These are phyloP conservation scores for Triplophysa bombifrons DNA, from an alignment of 2,797 vertebrate genomes.

Conservation along the genomic window DNA sequence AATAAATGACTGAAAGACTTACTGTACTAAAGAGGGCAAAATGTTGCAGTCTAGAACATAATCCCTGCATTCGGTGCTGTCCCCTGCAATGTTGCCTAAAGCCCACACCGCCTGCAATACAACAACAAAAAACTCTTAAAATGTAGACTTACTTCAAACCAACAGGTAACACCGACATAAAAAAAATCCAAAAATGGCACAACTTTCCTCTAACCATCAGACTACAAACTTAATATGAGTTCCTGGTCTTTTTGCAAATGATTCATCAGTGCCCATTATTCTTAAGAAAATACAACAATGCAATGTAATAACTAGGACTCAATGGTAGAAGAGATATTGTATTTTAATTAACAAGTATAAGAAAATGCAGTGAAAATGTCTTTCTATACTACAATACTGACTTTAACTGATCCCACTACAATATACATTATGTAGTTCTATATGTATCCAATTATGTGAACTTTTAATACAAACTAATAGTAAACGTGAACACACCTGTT, in stretches of 20 bases:
- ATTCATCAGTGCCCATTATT: no score
- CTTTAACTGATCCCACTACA: neutral
- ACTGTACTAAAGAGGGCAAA: constrained; percentile 83
- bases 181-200: neutral
- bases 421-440: neutral
- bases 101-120: constrained; percentile 92
- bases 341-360: neutral
- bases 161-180: neutral
- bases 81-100: constrained; percentile 95
- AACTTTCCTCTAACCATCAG: neutral
- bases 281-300: no score
- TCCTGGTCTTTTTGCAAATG: neutral
- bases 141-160: no score
- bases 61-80: constrained; percentile 97
- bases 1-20: constrained; percentile 14
- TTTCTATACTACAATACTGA: neutral
- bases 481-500: constrained; percentile 79
- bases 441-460: neutral
- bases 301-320: no score
- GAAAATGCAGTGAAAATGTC: neutral
- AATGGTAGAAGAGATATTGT: no score
- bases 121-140: no score
- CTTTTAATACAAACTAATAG: neutral
- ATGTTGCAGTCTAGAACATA: constrained; percentile 96
- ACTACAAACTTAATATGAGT: neutral